Percentiles rank a stretch among this genome's conserved stretches.
Conservation (phyloP, 2,888 invertebrate genomes). For the Hecatera dysodea region DNA sequence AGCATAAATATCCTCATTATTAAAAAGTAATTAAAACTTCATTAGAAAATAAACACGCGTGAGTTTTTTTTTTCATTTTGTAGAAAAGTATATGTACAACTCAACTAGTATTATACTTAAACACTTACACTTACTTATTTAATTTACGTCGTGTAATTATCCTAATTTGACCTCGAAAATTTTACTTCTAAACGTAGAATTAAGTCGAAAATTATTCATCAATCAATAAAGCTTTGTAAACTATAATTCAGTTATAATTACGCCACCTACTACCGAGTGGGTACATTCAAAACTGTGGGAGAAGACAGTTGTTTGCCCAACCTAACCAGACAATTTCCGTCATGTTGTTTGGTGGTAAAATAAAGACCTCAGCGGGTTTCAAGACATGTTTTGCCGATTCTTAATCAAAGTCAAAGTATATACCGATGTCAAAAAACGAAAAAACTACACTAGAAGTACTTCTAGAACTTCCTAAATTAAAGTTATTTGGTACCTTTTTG, state of each 20-base stretch:
- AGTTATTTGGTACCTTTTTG: too few species aligned
- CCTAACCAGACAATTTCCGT: constrained; percentile 74
- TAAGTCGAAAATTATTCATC: constrained; percentile 1
- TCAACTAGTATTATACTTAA: not conserved
- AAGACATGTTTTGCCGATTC: too few species aligned
- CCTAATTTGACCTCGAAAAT: not conserved
- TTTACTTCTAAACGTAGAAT: not conserved
- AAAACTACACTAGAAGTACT: too few species aligned
- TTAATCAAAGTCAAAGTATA: too few species aligned
- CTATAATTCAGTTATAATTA: constrained; percentile 55
- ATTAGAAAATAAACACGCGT: not conserved
- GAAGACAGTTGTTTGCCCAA: constrained; percentile 68
- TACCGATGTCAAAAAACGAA: too few species aligned
- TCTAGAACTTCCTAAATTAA: too few species aligned
- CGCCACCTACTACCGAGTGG: constrained; percentile 43
- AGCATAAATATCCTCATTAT: not conserved
- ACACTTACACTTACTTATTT: too few species aligned
- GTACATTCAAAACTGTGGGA: constrained; percentile 59
- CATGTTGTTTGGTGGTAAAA: constrained; percentile 19
- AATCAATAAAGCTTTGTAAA: constrained; percentile 18
- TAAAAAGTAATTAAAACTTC: not conserved
- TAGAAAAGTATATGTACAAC: not conserved
- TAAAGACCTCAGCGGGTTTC: constrained; percentile 33
- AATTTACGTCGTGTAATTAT: not conserved
- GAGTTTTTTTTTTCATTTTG: not conserved